Evolutionary conservation across 2,113 vertebrate genomes (phyloP), one percentile per base, ranked within the genome.

Genomic region (Lasiurus cinereus): DNA sequence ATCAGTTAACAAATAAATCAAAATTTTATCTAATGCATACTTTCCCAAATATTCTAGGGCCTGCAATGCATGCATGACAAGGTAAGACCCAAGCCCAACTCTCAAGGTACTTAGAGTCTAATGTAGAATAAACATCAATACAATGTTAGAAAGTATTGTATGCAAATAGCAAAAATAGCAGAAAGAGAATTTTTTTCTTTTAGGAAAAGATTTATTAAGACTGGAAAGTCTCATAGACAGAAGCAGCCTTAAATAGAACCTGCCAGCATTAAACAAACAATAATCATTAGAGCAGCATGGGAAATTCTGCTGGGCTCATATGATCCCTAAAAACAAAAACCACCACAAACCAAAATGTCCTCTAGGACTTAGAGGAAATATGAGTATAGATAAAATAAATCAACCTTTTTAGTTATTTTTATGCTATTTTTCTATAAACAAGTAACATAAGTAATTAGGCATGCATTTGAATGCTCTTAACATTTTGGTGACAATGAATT

Each of bases 381-480:
- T n/a, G 52, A 8, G 85, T 87, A 54, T 62, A 80, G 31, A 66
- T 48, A 36, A 67, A 95, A 90, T 64, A 46, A 46, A 91, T 88
- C 8, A 62, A 52, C 16, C 6, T n/a, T 93, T 52, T 93, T 36
- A 62, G 8, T 31, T 72, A 90, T 95, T 93, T 95, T 87, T 27
- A 56, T 96, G 19, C 1, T 46, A 39, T 79, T 94, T 95, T 50
- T 76, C 86, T 87, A 39, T 92, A 70, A 90, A 78, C 72, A 94
- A 94, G 78, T 64, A 89, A 72, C 54, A 50, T 9, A 27, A 95
- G 39, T 83, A 94, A 90, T 86, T 52, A 83, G 48, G 36, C 46
- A 52, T 79, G 36, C 50, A 80, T 82, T 79, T 13, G 46, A 19
- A 8, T 82, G 48, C 21, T 91, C 36, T 88, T 82, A 50, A 46